Evolutionary conservation across 2,113 vertebrate genomes (phyloP).

Genomic region (Telmatochromis sp.): DNA sequence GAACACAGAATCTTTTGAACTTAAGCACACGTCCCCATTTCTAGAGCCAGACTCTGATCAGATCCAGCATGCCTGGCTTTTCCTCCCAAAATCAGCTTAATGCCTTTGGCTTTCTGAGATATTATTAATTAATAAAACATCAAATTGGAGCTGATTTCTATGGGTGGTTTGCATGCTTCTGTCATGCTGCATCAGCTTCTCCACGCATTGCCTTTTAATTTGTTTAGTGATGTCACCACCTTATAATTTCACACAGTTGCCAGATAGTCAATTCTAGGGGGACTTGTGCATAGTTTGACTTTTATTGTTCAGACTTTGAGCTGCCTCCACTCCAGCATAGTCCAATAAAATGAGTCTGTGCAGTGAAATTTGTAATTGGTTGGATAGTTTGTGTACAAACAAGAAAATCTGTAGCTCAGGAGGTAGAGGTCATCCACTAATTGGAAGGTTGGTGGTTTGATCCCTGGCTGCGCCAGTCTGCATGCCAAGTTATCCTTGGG

Average conservation of each 20-base stretch:
- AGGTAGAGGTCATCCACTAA: neutral
- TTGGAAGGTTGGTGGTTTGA: neutral
- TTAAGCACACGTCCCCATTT: constrained; percentile 13
- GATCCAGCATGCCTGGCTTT: constrained; percentile 28
- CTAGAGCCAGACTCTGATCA: constrained; percentile 8
- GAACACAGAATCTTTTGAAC: constrained; percentile 48
- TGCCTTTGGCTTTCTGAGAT: constrained; percentile 53
- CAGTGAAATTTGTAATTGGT: neutral
- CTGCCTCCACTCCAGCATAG: neutral
- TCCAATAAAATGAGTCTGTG: neutral
- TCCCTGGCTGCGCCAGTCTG: neutral
- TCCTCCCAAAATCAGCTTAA: constrained; percentile 46
- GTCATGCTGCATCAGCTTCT: neutral
- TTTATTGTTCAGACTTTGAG: neutral
- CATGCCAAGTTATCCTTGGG: neutral
- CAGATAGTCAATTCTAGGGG: neutral
- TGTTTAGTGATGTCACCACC: neutral
- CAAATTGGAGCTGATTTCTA: constrained; percentile 45
- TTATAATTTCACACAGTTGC: neutral
- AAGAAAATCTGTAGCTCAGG: neutral
- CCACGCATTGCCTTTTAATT: neutral
- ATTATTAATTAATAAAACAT: constrained; percentile 61
- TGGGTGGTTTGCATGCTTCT: constrained; percentile 17
- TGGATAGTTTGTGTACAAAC: neutral
- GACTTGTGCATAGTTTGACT: neutral